A percentile compares a stretch with the other conserved stretches of the same genome.
phyloP scores from a whole-genome alignment of 2,888 invertebrate species.

The Leptopterna dolabrata region DNA sequence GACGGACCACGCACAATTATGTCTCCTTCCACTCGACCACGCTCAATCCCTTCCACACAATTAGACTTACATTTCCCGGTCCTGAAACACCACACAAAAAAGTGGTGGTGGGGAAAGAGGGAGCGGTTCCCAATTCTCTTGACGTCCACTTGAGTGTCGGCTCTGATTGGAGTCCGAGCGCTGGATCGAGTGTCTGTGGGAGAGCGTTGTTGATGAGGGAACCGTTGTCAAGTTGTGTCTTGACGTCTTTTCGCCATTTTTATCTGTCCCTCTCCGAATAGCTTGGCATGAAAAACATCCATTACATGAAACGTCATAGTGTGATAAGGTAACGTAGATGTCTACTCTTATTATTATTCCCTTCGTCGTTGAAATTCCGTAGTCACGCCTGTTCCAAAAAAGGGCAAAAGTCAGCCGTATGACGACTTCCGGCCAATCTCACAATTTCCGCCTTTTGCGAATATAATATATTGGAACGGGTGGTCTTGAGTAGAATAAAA shows the following conservation, averaged over 20 bases:
- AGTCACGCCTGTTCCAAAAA: too few relatives aligned
- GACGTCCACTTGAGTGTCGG: neutral
- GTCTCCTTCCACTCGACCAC: conserved; percentile 53
- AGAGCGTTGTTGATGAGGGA: neutral
- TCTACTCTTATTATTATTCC: too few relatives aligned
- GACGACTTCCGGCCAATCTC: too few relatives aligned
- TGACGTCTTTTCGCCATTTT: neutral
- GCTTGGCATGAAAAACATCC: too few relatives aligned
- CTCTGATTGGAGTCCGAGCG: conserved; percentile 26
- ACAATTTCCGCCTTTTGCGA: too few relatives aligned
- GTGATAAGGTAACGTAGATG: too few relatives aligned
- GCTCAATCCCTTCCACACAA: conserved; percentile 54
- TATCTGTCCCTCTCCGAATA: too few relatives aligned
- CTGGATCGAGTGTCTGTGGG: neutral
- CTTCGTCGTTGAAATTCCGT: too few relatives aligned
- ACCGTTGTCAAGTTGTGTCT: neutral
- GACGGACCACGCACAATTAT: conserved; percentile 53
- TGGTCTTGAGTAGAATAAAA: too few relatives aligned
- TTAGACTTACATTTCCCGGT: conserved; percentile 54
- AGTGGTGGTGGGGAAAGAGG: neutral
- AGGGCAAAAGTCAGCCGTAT: too few relatives aligned
- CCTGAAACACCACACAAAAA: conserved; percentile 27
- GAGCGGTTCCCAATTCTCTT: neutral
- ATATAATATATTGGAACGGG: too few relatives aligned
- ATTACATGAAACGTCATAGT: too few relatives aligned